Evolutionary conservation across 2,113 vertebrate species (phyloP).

Genomic region (Megaceryle torquata): DNA sequence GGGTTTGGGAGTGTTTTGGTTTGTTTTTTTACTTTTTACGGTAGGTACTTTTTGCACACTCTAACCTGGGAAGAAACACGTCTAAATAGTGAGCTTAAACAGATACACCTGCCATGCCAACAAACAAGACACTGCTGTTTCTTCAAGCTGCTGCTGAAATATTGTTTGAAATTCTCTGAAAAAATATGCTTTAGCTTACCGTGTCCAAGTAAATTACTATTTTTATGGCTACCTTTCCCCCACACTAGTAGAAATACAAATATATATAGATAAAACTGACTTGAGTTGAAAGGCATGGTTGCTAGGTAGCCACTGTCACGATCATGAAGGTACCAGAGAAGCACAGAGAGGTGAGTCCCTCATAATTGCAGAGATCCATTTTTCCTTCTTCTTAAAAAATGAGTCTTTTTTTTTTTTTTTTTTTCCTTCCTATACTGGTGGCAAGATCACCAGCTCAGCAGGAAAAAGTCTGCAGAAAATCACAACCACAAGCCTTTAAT

Average conservation of each 20-base stretch:
- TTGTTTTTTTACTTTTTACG: not conserved
- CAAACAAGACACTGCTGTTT: not conserved
- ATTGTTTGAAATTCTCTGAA: not conserved
- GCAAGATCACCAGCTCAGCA: constrained; percentile 61
- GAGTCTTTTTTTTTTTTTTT: constrained; percentile 38
- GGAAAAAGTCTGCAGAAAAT: constrained; percentile 49
- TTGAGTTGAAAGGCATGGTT: constrained; percentile 64
- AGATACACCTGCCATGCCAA: not conserved
- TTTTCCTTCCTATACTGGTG: constrained; percentile 38
- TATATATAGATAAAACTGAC: constrained; percentile 60
- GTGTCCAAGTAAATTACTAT: not conserved
- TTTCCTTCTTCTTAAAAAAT: constrained; percentile 66
- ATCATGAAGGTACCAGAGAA: constrained; percentile 60
- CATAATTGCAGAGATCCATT: constrained; percentile 69
- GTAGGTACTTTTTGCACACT: not conserved
- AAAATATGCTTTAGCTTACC: not conserved
- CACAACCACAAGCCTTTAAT: constrained; percentile 26
- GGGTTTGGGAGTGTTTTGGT: not conserved
- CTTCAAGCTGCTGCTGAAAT: not conserved
- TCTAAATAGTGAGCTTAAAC: not conserved
- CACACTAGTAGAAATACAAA: not conserved
- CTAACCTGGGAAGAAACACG: not conserved
- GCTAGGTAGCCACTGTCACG: constrained; percentile 72
- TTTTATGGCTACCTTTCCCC: constrained; percentile 15
- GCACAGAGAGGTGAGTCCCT: constrained; percentile 63